Percentiles rank a stretch among this genome's conserved stretches.
These are phyloP conservation scores for Anniella stebbinsi DNA, from an alignment of 2,797 vertebrate species.

Conservation along the genomic window DNA sequence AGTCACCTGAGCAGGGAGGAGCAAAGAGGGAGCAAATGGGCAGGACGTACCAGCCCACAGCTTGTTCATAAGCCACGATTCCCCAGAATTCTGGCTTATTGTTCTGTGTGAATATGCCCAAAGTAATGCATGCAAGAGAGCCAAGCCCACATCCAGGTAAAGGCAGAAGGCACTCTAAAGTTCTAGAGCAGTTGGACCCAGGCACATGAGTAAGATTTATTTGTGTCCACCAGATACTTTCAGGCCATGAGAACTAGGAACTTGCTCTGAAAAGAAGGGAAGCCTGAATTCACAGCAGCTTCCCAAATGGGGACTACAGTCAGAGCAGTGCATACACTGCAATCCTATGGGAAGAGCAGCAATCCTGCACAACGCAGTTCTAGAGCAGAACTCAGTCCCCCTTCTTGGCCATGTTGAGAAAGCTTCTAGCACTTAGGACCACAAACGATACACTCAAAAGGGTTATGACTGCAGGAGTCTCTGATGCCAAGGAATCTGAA, in stretches of 20 bases:
- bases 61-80: too few relatives aligned
- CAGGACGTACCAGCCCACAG: too few relatives aligned
- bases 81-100: too few relatives aligned
- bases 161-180: too few relatives aligned
- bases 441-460: not conserved
- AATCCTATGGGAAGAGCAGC: not conserved
- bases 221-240: not conserved
- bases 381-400: not conserved
- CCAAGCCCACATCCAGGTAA: too few relatives aligned
- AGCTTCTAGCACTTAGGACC: not conserved
- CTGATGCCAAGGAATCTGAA: not conserved
- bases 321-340: not conserved
- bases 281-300: not conserved
- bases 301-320: not conserved
- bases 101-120: too few relatives aligned
- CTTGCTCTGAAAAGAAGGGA: not conserved
- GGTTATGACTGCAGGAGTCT: not conserved
- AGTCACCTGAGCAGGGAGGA: too few relatives aligned
- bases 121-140: too few relatives aligned
- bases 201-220: too few relatives aligned
- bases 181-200: too few relatives aligned
- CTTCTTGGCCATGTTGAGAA: too few relatives aligned
- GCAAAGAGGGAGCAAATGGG: too few relatives aligned
- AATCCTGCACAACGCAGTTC: not conserved
- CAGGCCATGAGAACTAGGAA: not conserved